Base-by-base conservation (phyloP, 2,888 invertebrate species). In the Pasiphila rectangulata region DNA sequence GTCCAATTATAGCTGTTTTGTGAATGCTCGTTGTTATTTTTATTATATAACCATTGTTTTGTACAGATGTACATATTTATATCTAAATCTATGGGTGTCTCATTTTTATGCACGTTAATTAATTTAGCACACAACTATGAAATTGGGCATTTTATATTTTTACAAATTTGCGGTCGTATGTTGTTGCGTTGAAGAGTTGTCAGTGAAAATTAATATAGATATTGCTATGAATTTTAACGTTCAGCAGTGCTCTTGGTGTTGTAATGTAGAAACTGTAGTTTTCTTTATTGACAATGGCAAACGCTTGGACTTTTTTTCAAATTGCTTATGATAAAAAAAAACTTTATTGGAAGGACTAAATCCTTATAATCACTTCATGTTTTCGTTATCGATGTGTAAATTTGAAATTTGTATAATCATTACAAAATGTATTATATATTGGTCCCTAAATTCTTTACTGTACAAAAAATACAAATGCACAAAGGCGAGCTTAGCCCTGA, bases 201-300 rank as follows among this genome's bases (percentile, higher is more conserved):
- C 29, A 4, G 43, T 43, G 23, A 9, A 43, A 39, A 15, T 48
- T 27, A 34, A 48, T 39, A 39, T 19, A 34, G 34, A 35, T 48
- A 34, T 48, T 39, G 38, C 23, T 29, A 35, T 24, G 6, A 23
- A 32, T 25, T 34, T 34, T 27, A 38, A 9, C 34, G 38, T 48
- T 48, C 43, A 43, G 43, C 38, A 35, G 23, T 19, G 47, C 43
- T 43, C 49, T 49, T 44, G 49, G 39, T 49, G 44, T 49, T 44
- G 42, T 43, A 24, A 16, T 35, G 34, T 44, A 49, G 48, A 39
- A 10, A 29, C 16, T 19, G 39, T 49, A 44, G 43, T 7, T 13
- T 30, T 24, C 5, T 13, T 30, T 10, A 34, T 16, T 37, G 23
- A 43, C 23, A 15, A 44, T 40, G 39, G 27, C 35, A 37, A 32